Evolutionary conservation across 2,888 invertebrate genomes (phyloP), one percentile per base, ranked within the genome.

Genomic region (Archaeoteleia sp.): DNA sequence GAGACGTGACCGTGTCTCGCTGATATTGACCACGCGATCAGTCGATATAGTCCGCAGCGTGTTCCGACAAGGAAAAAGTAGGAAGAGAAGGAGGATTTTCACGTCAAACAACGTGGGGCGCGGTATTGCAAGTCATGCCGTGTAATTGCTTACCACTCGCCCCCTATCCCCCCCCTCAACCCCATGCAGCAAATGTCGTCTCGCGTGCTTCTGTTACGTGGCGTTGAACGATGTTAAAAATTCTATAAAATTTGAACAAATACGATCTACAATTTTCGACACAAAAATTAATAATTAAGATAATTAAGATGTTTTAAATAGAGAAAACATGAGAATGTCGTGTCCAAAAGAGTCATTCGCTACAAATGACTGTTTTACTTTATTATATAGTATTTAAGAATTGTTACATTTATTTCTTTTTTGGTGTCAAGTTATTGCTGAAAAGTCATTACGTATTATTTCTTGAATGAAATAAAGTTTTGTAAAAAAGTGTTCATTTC

Each of bases 91-190:
- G 74, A 73, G 55, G 70, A 71, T 73, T 72, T 72, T 62, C 70
- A 51, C 71, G 67, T 71, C 67, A 29, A 61, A 60, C 49, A 54
- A 57, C 70, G 57, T 65, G 77, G 82, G 79, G 82, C 76, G 74
- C 70, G 74, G 69, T 78, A 70, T 78, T 20, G 85, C 85, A 82
- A 84, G 84, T 85, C 84, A 85, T 78, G 80, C 72, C 78, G 77
- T 72, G 82, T 85, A 84, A 85, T 85, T 84, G 84, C 79, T 75
- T 76, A 57, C 45, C 34, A 23, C 40, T 10, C 13, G 13, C 20
- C 37, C 42, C 43, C 40, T 40, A 39, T 8, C 23, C 14, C 15
- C 35, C 13, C 15, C 9, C 39, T 46, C 37, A 42, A 53, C 61
- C 43, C 62, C 49, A 39, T 43, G n/a, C n/a, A 14, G 37, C 51